These are phyloP conservation scores for Ptyas mucosa DNA, from an alignment of 2,113 vertebrate species.

Conservation along the genomic window DNA sequence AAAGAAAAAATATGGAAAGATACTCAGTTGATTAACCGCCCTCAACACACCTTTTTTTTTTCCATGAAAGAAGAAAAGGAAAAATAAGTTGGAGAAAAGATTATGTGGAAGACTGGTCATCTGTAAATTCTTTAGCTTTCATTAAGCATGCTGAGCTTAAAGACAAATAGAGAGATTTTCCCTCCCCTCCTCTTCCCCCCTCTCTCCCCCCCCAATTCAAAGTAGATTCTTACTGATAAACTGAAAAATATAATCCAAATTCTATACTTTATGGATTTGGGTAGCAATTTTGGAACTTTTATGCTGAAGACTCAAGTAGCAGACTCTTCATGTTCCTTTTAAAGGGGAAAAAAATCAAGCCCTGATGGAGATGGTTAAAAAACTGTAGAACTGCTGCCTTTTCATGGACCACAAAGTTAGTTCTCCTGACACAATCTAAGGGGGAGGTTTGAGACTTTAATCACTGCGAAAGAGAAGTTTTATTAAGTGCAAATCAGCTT, in stretches of 20 bases:
- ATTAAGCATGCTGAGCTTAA: background rate
- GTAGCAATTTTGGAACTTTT: background rate
- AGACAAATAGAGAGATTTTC: too few relatives aligned
- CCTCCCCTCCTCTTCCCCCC: too few relatives aligned
- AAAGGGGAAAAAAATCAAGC: background rate
- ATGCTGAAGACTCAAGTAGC: background rate
- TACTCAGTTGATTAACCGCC: background rate
- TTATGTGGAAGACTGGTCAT: background rate
- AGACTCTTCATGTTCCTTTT: background rate
- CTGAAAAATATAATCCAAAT: background rate
- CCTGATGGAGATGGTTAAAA: background rate
- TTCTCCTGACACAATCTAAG: background rate
- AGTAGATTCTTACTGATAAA: background rate
- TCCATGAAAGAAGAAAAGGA: background rate
- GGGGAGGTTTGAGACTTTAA: slow-evolving; percentile 1
- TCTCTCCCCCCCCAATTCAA: background rate
- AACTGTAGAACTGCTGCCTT: background rate
- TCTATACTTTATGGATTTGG: background rate
- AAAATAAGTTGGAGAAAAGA: background rate
- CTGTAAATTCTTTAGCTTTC: background rate
- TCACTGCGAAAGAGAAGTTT: background rate
- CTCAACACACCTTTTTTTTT: background rate
- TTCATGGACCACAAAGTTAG: background rate
- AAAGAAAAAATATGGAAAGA: background rate
- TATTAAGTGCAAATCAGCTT: slow-evolving; percentile 6